Evolutionary conservation across 2,797 vertebrate genomes (phyloP), one percentile per base, ranked within the genome.

Genomic region (Melanotaenia pygmaea): DNA sequence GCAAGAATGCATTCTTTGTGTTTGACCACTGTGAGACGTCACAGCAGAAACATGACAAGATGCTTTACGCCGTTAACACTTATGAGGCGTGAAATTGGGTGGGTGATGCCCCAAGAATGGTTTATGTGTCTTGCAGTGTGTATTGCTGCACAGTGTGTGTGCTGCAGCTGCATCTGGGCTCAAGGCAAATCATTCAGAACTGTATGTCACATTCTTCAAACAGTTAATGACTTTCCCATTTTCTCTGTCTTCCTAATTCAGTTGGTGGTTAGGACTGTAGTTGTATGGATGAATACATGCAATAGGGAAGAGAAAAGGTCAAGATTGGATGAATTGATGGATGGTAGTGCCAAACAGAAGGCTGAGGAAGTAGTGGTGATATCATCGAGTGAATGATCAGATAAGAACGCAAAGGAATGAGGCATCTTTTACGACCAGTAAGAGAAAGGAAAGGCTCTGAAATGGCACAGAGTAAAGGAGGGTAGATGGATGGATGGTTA

Each of bases 1-100:
- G 71, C 64, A 68, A 91, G 88, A 93, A 93, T 89, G 24, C 72
- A 1, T 80, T 35, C 91, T 91, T 92, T 93, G 92, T 93, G 71
- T 53, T 38, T 13, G 68, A 2, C 66, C 4, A 12, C 74, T 34
- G 69, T 24, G 53, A 59, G 77, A 70, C 69, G 84, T 89, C 86
- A 82, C 35, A 12, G 58, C 61, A 6, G 28, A 79, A 72, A 73
- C 71, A 73, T 11, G 76, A 63, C 37, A 5, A 59, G 67, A 78
- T 63, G 58, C 77, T 67, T 72, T 50, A 28, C 40, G 64, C 67
- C 67, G 47, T 38, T 4, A 71, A 28, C 11, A 14, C 56, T 71
- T 74, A 56, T 65, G 30, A 63, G 74, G 81, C 85, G 43, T 86
- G 86, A 85, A 87, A 88, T 87, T 47, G 47, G 45, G 60, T 60